These are phyloP conservation scores for Zosterops borbonicus DNA, from an alignment of 2,113 vertebrate species.

Conservation along the genomic window DNA sequence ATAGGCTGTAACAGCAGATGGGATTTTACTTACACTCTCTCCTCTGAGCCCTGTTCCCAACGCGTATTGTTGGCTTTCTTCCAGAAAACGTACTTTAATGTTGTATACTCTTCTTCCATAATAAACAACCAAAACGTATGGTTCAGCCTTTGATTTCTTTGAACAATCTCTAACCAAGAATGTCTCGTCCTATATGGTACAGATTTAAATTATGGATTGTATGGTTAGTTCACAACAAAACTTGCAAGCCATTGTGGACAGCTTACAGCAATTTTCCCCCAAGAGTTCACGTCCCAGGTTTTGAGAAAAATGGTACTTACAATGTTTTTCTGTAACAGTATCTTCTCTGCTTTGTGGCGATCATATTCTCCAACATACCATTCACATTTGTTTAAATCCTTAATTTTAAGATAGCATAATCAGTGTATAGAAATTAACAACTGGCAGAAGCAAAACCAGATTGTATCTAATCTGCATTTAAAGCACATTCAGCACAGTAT, in stretches of 20 bases:
- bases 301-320: slow-evolving; percentile 66
- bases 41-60: slow-evolving; percentile 85
- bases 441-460: background rate
- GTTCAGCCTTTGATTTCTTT: slow-evolving; percentile 76
- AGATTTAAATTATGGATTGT: background rate
- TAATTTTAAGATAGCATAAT: background rate
- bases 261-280: background rate
- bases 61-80: slow-evolving; percentile 74
- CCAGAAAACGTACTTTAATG: slow-evolving; percentile 87
- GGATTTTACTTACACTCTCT: slow-evolving; percentile 77
- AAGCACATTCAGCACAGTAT: background rate
- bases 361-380: slow-evolving; percentile 84
- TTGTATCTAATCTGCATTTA: background rate
- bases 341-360: slow-evolving; percentile 81
- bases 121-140: slow-evolving; percentile 86
- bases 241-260: background rate
- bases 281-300: background rate
- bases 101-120: slow-evolving; percentile 86
- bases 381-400: slow-evolving; percentile 71
- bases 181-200: slow-evolving; percentile 79
- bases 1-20: background rate
- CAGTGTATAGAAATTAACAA: background rate
- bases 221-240: background rate
- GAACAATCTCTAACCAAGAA: slow-evolving; percentile 89
- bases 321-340: slow-evolving; percentile 78